These are phyloP conservation scores for Eupithecia vulgata DNA, from an alignment of 2,888 invertebrate genomes.

Conservation along the genomic window DNA sequence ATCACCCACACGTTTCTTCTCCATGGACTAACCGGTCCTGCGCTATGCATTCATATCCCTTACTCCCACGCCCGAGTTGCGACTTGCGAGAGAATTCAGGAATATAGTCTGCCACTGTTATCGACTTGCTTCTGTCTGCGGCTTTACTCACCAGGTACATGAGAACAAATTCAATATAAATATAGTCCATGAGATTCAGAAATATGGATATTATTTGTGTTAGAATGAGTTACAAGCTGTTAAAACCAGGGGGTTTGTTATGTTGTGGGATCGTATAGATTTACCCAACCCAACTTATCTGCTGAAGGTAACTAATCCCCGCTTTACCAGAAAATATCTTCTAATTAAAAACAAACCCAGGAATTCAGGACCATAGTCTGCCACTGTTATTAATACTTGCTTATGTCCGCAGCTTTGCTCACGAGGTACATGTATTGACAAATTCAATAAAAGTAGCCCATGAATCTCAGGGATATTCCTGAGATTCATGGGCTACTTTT, in stretches of 20 bases:
- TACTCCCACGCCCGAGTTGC: background rate
- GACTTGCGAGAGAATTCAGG: slow-evolving; percentile 2
- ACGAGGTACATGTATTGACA: background rate
- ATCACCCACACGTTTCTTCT: slow-evolving; percentile 8
- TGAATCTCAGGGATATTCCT: background rate
- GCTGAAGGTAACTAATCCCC: no score
- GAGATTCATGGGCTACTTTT: no score
- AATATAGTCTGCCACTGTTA: background rate
- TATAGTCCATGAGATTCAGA: background rate
- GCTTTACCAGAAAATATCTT: background rate
- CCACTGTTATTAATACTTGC: background rate
- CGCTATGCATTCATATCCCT: background rate
- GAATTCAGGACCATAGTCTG: slow-evolving; percentile 6
- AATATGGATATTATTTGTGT: background rate
- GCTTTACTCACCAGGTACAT: background rate
- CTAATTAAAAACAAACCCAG: no score
- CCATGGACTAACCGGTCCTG: slow-evolving; percentile 4
- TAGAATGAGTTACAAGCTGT: no score
- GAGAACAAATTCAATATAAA: background rate
- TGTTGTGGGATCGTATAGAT: no score
- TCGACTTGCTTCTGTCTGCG: background rate
- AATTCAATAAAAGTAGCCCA: background rate
- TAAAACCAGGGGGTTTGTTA: no score
- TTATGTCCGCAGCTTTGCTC: background rate
- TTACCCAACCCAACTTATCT: no score